Conservation (phyloP, 2,797 vertebrate species). For the Sebastes hopkinsi region DNA sequence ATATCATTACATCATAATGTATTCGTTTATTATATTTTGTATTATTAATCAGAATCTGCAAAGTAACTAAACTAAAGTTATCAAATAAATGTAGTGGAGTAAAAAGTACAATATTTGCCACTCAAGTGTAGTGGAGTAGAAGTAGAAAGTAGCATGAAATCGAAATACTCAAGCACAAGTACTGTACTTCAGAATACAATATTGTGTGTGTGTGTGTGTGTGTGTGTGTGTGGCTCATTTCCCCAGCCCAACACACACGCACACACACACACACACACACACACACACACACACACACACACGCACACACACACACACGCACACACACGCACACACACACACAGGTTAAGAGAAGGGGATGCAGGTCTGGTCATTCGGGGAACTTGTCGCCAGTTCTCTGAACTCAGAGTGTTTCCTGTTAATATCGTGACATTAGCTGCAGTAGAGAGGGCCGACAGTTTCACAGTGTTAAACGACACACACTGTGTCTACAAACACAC, state of each 20-base stretch:
- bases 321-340: neutral
- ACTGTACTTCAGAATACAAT: too few relatives aligned
- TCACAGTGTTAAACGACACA: neutral
- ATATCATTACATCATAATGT: too few relatives aligned
- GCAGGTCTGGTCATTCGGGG: conserved; percentile 83
- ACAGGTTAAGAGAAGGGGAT: conserved; percentile 68
- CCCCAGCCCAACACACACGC: neutral
- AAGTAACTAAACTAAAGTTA: neutral
- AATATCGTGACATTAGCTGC: conserved; percentile 66
- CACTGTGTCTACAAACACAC: neutral
- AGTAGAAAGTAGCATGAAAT: neutral
- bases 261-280: neutral
- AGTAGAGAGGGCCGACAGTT: conserved; percentile 24
- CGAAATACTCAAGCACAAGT: neutral
- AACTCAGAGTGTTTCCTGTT: conserved; percentile 79
- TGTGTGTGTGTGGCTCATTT: neutral
- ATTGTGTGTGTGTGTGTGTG: neutral
- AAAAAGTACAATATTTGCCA: too few relatives aligned
- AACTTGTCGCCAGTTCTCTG: conserved; percentile 81
- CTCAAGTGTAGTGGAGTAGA: too few relatives aligned
- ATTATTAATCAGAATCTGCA: neutral
- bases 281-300: neutral
- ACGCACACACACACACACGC: conserved; percentile 1
- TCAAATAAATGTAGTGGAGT: neutral
- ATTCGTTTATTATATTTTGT: too few relatives aligned